A percentile compares a stretch with the other conserved stretches of the same genome.
Conservation (phyloP, 2,113 vertebrate genomes). For the Eubucco bourcierii region DNA sequence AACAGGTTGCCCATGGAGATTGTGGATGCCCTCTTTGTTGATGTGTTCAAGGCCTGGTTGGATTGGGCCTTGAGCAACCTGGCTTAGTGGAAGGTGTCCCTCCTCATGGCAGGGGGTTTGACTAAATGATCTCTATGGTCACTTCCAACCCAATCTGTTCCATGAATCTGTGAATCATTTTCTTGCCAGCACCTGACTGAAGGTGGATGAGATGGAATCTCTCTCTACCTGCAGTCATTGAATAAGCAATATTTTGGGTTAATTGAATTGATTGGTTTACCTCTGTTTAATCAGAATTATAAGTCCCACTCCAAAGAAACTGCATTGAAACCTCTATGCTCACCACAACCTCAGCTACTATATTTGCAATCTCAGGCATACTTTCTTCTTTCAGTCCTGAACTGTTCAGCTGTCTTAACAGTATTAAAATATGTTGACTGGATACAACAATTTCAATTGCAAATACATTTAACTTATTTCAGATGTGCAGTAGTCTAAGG, state of each 20-base stretch:
- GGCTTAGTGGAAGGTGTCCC: too few relatives aligned
- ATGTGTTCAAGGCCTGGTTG: too few relatives aligned
- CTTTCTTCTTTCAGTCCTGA: not conserved
- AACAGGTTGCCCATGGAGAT: too few relatives aligned
- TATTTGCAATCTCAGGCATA: not conserved
- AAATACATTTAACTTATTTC: not conserved
- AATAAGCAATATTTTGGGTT: not conserved
- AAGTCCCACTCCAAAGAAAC: not conserved
- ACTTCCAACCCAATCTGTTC: too few relatives aligned
- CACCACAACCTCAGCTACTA: not conserved
- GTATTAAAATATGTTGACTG: not conserved
- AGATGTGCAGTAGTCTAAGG: not conserved
- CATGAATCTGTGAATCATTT: not conserved
- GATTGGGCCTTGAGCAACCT: too few relatives aligned
- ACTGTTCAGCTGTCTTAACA: not conserved
- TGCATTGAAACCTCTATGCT: not conserved
- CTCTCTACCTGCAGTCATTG: not conserved
- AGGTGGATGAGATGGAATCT: not conserved
- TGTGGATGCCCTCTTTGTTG: too few relatives aligned
- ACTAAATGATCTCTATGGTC: too few relatives aligned
- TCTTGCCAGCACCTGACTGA: not conserved
- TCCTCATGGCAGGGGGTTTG: too few relatives aligned
- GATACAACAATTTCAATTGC: not conserved
- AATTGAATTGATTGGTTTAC: not conserved
- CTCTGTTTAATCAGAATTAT: not conserved